phyloP scores from a whole-genome alignment of 1,140 invertebrate species.

The Zeugodacus cucurbitae region DNA sequence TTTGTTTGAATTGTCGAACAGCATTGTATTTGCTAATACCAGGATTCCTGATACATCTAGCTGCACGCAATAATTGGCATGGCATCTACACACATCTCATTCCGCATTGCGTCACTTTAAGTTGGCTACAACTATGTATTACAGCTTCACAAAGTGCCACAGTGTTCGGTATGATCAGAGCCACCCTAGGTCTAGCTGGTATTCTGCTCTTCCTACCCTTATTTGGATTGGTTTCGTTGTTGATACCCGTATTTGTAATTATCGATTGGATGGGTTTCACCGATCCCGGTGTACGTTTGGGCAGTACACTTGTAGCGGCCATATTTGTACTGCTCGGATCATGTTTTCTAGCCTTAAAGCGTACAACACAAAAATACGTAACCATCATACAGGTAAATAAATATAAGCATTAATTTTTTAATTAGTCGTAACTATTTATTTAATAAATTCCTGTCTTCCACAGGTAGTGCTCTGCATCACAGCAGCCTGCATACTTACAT shows the following conservation, averaged over 20 bases:
- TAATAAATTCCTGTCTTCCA: background rate
- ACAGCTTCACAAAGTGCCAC: slow-evolving; percentile 83
- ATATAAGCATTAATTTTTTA: background rate
- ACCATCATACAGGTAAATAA: slow-evolving; percentile 73
- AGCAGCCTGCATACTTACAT: slow-evolving; percentile 67
- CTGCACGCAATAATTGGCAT: slow-evolving; percentile 77
- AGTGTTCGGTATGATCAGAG: slow-evolving; percentile 81
- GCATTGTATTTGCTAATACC: slow-evolving; percentile 83
- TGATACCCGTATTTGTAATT: slow-evolving; percentile 78
- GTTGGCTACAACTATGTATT: slow-evolving; percentile 87
- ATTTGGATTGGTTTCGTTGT: slow-evolving; percentile 78
- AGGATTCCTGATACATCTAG: slow-evolving; percentile 78
- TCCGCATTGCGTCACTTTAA: slow-evolving; percentile 86
- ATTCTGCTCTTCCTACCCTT: slow-evolving; percentile 81
- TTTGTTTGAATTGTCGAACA: slow-evolving; percentile 83
- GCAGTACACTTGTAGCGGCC: slow-evolving; percentile 70
- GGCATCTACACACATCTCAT: slow-evolving; percentile 82
- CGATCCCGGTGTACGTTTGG: slow-evolving; percentile 72
- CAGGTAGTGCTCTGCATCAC: slow-evolving; percentile 59
- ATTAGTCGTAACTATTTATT: background rate
- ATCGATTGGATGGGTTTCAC: slow-evolving; percentile 77
- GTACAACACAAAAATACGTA: slow-evolving; percentile 72
- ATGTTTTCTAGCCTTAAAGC: slow-evolving; percentile 73
- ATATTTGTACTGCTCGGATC: slow-evolving; percentile 71
- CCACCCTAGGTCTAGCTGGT: slow-evolving; percentile 80